phyloP scores from a whole-genome alignment of 1,140 invertebrate genomes.

The Caenorhabditis latens region DNA sequence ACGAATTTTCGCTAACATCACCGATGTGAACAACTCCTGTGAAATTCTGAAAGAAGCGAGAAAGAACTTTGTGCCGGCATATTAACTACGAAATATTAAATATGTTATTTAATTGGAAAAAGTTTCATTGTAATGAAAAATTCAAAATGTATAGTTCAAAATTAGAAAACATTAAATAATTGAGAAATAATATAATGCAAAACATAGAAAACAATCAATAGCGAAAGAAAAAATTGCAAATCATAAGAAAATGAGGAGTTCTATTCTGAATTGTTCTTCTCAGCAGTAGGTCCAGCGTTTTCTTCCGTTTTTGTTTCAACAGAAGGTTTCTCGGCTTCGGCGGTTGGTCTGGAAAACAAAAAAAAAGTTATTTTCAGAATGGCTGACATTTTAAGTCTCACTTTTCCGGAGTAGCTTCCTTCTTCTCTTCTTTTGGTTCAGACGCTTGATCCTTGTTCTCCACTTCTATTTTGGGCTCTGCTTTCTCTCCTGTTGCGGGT shows the following conservation, averaged over 20 bases:
- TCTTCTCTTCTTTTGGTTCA: neutral
- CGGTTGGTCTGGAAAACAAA: neutral
- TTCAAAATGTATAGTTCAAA: too few relatives aligned
- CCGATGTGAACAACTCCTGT: neutral
- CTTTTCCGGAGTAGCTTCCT: too few relatives aligned
- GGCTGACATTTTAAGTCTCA: too few relatives aligned
- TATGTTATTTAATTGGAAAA: too few relatives aligned
- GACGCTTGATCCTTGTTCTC: neutral
- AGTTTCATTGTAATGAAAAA: too few relatives aligned
- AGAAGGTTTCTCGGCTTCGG: neutral
- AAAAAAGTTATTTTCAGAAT: too few relatives aligned
- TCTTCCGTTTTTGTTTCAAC: neutral
- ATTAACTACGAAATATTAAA: neutral
- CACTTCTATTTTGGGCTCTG: too few relatives aligned
- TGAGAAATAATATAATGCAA: neutral
- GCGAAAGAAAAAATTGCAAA: too few relatives aligned
- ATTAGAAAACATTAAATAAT: neutral
- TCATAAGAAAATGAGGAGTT: too few relatives aligned
- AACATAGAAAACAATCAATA: too few relatives aligned
- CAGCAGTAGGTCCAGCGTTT: neutral
- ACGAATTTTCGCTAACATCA: slow-evolving; percentile 5
- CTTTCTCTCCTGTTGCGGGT: neutral
- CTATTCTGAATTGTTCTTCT: too few relatives aligned
- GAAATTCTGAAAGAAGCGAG: slow-evolving; percentile 15
- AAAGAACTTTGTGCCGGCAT: neutral